Evolutionary conservation across 2,888 invertebrate species (phyloP).

Genomic region (Acleris literana): DNA sequence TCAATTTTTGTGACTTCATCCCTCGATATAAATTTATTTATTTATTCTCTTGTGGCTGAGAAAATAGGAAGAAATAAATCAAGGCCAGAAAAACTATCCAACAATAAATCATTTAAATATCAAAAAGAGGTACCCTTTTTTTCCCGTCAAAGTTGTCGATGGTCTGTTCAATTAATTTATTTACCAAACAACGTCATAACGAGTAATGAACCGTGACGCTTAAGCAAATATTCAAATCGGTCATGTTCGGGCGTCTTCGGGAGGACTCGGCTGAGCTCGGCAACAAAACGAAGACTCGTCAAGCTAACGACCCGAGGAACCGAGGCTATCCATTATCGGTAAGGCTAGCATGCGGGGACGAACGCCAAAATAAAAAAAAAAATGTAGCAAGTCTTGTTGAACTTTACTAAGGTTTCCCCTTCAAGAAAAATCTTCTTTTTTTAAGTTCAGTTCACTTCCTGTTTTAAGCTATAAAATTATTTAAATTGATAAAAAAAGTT

Average conservation of each 20-base stretch:
- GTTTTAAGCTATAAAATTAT: too few species aligned
- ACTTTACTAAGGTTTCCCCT: too few species aligned
- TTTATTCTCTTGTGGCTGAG: too few species aligned
- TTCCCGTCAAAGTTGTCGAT: not conserved
- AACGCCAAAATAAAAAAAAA: not conserved
- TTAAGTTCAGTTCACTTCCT: too few species aligned
- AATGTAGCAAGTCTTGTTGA: not conserved
- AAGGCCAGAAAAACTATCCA: too few species aligned
- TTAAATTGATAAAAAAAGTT: too few species aligned
- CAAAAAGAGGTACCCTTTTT: not conserved
- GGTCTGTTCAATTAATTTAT: conserved; percentile 10
- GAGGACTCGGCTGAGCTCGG: conserved; percentile 4
- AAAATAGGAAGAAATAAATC: too few species aligned
- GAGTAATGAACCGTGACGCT: conserved; percentile 24
- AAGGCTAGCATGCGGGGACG: conserved; percentile 6
- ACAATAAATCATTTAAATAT: too few species aligned
- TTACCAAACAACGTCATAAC: conserved; percentile 14
- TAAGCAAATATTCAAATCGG: conserved; percentile 18
- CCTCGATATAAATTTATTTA: too few species aligned
- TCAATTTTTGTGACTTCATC: too few species aligned
- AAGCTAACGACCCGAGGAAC: conserved; percentile 28
- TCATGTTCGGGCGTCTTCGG: conserved; percentile 8
- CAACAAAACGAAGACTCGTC: conserved; percentile 27
- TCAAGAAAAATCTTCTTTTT: too few species aligned
- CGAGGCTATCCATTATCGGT: conserved; percentile 25